Base-by-base conservation (phyloP, 2,113 vertebrate genomes). In the Nerophis lumbriciformis region DNA sequence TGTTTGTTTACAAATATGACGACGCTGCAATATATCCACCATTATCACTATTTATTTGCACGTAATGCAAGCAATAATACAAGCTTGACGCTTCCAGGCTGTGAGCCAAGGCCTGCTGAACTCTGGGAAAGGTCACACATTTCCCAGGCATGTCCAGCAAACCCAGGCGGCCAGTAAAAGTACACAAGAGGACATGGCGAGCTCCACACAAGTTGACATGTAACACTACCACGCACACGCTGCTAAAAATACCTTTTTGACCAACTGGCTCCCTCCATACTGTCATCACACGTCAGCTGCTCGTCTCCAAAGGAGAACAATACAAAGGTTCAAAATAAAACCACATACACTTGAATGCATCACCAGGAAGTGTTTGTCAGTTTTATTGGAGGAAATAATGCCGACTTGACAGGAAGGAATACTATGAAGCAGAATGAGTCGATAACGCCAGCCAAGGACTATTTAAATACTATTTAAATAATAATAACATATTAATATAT, bases 111-210 rank as follows among this genome's bases (percentile, higher is more conserved):
- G 59, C 75, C 53, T 49, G 57, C 75, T 88, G 83, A 88, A 84
- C 87, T 62, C 69, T 28, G 74, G 55, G 4, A 77, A 38, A 78
- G 85, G 83, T 89, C 83, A 81, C 50, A 66, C 63, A 79, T 68
- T 90, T 90, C 90, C 83, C 89, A 90, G 72, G 85, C 68, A 77
- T 52, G 62, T 81, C 73, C 65, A 61, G 53, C 64, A 37, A 53
- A 50, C 21, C 73, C 54, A 52, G 39, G 53, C 67, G 37, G 52
- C n/a, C 54, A 36, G 48, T 49, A 71, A 71, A 14, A 48, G 44
- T 16, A 44, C 21, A 14, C 5, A 63, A 16, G 42, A 48, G 36
- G 38, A 9, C 16, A 48, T 11, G 6, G 35, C 8, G 5, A 7
- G 9, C 9, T 11, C 6, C 7, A 35, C 11, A 52, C 21, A 4